phyloP scores from a whole-genome alignment of 2,797 vertebrate genomes.

The Podargus strigoides region DNA sequence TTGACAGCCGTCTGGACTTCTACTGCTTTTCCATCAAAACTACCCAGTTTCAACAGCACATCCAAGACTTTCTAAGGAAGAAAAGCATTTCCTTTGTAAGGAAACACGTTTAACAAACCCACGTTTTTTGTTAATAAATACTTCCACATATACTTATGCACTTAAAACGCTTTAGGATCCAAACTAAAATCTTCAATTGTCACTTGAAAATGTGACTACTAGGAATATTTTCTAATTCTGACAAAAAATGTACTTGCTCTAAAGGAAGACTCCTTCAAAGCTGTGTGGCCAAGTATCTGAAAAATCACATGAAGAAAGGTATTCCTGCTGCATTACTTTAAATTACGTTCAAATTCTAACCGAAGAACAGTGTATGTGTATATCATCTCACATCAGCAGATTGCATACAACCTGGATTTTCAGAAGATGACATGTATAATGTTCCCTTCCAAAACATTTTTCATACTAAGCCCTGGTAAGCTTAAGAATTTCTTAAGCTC shows the following conservation, averaged over 20 bases:
- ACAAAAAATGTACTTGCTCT: neutral
- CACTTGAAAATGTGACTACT: neutral
- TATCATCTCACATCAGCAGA: neutral
- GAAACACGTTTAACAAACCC: neutral
- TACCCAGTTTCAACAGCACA: neutral
- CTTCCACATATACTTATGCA: neutral
- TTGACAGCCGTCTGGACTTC: neutral
- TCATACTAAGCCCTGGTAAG: neutral
- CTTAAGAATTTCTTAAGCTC: neutral
- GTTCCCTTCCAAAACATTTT: neutral
- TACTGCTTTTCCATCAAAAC: neutral
- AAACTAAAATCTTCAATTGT: neutral
- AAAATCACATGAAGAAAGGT: neutral
- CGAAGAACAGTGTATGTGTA: neutral
- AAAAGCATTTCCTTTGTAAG: neutral
- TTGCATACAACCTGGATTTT: fast-evolving
- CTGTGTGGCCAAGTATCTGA: neutral
- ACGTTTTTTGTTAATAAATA: neutral
- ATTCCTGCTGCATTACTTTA: neutral
- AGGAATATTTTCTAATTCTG: neutral
- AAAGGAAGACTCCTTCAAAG: neutral
- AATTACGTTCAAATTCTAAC: neutral
- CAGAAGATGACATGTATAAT: neutral
- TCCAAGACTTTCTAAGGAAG: neutral
- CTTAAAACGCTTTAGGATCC: neutral